Evolutionary conservation across 1,140 invertebrate species (phyloP).

Genomic region (Bombus superbus): DNA sequence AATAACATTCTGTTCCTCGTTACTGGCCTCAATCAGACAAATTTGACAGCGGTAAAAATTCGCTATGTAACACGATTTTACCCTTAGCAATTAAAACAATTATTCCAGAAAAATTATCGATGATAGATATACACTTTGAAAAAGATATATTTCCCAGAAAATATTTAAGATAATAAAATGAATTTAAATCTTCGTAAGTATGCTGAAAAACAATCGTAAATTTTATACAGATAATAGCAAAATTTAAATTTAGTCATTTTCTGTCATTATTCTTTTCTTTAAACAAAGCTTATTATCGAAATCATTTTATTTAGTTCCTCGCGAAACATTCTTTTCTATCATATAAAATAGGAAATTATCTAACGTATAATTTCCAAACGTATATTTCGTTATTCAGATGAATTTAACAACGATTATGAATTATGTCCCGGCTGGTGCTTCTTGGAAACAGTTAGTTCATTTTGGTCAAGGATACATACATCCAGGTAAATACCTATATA

Average conservation of each 20-base stretch:
- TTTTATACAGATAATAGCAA: not conserved
- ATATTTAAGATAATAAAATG: not conserved
- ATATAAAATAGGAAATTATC: not conserved
- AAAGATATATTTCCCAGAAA: not conserved
- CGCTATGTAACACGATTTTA: not conserved
- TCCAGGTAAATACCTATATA: slow-evolving; percentile 65
- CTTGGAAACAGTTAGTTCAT: slow-evolving; percentile 89
- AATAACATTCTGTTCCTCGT: slow-evolving; percentile 85
- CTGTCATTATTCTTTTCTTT: no score
- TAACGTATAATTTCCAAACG: not conserved
- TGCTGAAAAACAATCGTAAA: not conserved
- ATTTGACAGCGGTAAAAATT: slow-evolving; percentile 76
- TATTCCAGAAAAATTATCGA: not conserved
- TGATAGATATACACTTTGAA: not conserved
- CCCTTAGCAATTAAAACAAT: not conserved
- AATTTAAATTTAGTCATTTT: no score
- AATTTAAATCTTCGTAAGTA: not conserved
- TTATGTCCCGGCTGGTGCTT: slow-evolving; percentile 91
- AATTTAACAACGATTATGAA: slow-evolving; percentile 88
- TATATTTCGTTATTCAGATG: slow-evolving; percentile 75
- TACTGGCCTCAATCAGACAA: slow-evolving; percentile 82
- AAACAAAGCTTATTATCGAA: no score
- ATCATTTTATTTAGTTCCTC: no score
- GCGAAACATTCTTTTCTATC: not conserved
- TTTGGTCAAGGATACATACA: slow-evolving; percentile 85